Percentiles rank a stretch among this genome's conserved stretches.
Evolutionary conservation across 2,797 vertebrate genomes (phyloP).

Genomic region (Bucorvus abyssinicus): DNA sequence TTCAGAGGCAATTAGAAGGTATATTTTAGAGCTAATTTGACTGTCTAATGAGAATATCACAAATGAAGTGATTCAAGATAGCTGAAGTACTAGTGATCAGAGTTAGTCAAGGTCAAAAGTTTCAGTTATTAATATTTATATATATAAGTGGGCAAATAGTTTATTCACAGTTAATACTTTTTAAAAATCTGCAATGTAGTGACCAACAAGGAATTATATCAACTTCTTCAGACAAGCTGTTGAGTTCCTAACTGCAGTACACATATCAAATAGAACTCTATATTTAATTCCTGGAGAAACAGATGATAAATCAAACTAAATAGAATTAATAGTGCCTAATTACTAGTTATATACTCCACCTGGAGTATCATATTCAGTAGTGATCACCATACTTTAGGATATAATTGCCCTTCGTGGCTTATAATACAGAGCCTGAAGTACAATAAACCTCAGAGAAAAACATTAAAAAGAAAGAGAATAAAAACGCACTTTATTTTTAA

Average conservation of each 20-base stretch:
- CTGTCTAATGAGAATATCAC: constrained; percentile 62
- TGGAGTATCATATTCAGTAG: constrained; percentile 59
- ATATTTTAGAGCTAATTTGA: constrained; percentile 70
- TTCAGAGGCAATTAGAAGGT: constrained; percentile 69
- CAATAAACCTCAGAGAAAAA: constrained; percentile 39
- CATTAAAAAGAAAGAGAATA: constrained; percentile 8
- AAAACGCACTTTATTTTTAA: constrained; percentile 35
- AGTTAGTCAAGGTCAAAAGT: constrained; percentile 57
- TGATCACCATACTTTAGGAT: constrained; percentile 57
- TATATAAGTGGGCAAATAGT: constrained; percentile 55
- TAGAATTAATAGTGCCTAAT: constrained; percentile 74
- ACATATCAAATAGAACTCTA: constrained; percentile 49
- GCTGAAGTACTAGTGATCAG: constrained; percentile 61
- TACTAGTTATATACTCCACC: constrained; percentile 63
- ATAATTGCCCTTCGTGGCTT: constrained; percentile 48
- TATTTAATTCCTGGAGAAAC: constrained; percentile 60
- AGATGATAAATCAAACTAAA: constrained; percentile 70
- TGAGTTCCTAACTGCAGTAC: constrained; percentile 44
- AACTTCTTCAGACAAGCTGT: constrained; percentile 33
- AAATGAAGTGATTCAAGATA: constrained; percentile 64
- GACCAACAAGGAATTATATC: constrained; percentile 53
- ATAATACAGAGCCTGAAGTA: constrained; percentile 20
- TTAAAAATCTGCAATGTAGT: constrained; percentile 39
- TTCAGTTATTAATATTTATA: constrained; percentile 64
- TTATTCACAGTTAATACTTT: constrained; percentile 52